Evolutionary conservation across 2,797 vertebrate species (phyloP).

Genomic region (Buceros bicornis): DNA sequence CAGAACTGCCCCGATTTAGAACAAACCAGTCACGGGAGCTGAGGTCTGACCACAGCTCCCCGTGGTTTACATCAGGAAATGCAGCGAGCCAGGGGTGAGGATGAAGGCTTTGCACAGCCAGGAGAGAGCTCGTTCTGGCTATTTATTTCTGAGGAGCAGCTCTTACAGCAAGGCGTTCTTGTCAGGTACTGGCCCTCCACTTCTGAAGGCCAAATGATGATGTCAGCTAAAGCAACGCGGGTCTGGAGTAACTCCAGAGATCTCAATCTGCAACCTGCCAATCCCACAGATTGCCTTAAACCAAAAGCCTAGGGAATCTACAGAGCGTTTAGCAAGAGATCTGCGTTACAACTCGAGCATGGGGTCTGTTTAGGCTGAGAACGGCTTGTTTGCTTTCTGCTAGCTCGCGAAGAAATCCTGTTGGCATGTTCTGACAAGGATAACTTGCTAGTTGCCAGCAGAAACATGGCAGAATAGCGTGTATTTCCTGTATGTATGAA

Average conservation of each 20-base stretch:
- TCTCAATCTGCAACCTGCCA: constrained; percentile 16
- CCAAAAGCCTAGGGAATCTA: not conserved
- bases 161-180: not conserved
- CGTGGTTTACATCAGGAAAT: not conserved
- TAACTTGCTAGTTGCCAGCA: constrained; percentile 78
- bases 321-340: constrained; percentile 39
- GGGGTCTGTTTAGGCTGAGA: constrained; percentile 75
- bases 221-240: not conserved
- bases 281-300: constrained; percentile 2
- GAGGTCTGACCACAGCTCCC: not conserved
- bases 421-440: constrained; percentile 80
- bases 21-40: not conserved
- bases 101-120: not conserved
- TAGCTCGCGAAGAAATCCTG: constrained; percentile 76
- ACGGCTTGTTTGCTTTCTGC: constrained; percentile 73
- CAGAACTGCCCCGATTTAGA: not conserved
- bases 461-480: constrained; percentile 79
- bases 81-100: not conserved
- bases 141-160: not conserved
- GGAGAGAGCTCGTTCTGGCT: not conserved
- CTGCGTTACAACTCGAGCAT: constrained; percentile 24
- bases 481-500: constrained; percentile 76
- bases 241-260: constrained; percentile 31
- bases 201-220: constrained; percentile 13
- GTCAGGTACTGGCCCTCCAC: not conserved